A percentile compares a stretch with the other conserved stretches of the same genome.
Conservation (phyloP, 2,113 vertebrate species). For the Eublepharis macularius region DNA sequence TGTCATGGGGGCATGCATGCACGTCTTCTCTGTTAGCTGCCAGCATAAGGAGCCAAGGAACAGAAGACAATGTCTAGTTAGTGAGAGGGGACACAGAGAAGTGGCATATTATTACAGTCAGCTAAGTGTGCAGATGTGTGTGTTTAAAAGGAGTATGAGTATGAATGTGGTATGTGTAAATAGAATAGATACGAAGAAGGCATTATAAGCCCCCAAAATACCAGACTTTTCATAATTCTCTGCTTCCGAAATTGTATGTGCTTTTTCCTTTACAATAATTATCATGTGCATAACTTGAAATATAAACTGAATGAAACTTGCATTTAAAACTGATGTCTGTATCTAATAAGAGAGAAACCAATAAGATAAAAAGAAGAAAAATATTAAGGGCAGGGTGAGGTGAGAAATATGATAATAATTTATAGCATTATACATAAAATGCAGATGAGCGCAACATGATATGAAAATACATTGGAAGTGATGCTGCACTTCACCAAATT, state of each 20-base stretch:
- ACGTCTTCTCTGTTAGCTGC: too few species aligned
- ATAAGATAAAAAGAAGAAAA: neutral
- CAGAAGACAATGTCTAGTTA: neutral
- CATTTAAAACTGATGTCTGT: neutral
- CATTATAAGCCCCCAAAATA: neutral
- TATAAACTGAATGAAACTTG: neutral
- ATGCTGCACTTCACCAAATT: neutral
- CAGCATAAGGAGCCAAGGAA: neutral
- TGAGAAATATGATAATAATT: neutral
- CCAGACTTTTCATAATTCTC: neutral
- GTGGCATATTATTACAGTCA: neutral
- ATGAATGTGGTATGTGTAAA: neutral
- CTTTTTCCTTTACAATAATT: neutral
- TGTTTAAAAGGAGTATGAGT: neutral
- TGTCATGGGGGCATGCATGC: neutral
- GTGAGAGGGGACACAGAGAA: neutral
- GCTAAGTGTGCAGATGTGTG: neutral
- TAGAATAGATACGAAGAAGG: neutral
- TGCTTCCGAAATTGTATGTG: neutral
- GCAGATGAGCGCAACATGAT: neutral
- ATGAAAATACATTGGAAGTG: conserved; percentile 1
- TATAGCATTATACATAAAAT: neutral
- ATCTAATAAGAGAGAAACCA: neutral
- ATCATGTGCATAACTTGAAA: neutral
- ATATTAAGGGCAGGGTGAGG: neutral